phyloP scores from a whole-genome alignment of 2,888 invertebrate genomes.

The Drosophila flavopinicola region DNA sequence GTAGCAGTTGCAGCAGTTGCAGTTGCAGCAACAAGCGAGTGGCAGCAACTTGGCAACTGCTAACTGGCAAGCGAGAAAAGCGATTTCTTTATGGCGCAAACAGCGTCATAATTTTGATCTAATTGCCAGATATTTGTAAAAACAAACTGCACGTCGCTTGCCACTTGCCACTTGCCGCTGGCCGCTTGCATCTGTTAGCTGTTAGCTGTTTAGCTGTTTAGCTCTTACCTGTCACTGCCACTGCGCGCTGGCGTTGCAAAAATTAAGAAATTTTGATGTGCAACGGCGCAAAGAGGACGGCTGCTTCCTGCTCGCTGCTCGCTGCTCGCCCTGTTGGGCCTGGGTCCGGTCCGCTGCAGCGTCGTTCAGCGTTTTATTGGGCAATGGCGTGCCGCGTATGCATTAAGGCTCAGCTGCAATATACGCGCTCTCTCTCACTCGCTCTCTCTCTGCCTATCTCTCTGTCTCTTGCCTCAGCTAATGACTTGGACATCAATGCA shows the following conservation, averaged over 20 bases:
- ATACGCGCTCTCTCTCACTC: constrained; percentile 8
- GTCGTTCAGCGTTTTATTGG: constrained; percentile 77
- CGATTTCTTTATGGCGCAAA: constrained; percentile 79
- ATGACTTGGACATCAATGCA: constrained; percentile 58
- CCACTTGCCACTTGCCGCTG: not conserved
- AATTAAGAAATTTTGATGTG: constrained; percentile 75
- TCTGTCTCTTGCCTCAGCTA: constrained; percentile 51
- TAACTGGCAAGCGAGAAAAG: constrained; percentile 49
- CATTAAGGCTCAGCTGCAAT: constrained; percentile 66
- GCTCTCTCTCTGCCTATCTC: not conserved
- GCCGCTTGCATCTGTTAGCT: not conserved
- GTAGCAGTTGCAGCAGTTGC: not conserved
- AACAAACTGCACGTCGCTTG: constrained; percentile 49
- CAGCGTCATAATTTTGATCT: constrained; percentile 82
- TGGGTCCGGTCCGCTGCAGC: constrained; percentile 27
- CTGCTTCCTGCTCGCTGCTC: constrained; percentile 3
- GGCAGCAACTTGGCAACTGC: constrained; percentile 26
- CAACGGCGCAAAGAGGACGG: constrained; percentile 22
- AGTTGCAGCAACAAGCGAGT: constrained; percentile 9
- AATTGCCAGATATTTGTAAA: constrained; percentile 79
- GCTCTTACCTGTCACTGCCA: not conserved
- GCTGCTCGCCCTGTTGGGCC: no score
- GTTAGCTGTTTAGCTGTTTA: not conserved
- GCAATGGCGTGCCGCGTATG: constrained; percentile 73
- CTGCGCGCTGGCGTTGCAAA: constrained; percentile 26